Evolutionary conservation across 1,140 invertebrate genomes (phyloP), one percentile per base, ranked within the genome.

Genomic region (Leptinotarsa texana): DNA sequence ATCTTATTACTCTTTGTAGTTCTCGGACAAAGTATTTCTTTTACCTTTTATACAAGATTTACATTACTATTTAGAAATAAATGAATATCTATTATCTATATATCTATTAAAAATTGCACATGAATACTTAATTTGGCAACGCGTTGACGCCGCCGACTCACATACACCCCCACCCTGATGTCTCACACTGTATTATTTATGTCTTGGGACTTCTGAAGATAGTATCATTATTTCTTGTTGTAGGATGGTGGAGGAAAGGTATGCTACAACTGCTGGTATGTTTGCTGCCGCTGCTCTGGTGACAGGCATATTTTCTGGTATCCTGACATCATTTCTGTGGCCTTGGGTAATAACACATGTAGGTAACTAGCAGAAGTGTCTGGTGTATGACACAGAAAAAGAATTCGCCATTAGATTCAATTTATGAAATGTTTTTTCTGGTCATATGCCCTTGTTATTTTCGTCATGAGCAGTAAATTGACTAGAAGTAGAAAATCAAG

Each of bases 231-330:
- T 42, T 11, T 88, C 63, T 33, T 66, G 68, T 78, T 90, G 33
- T 86, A 97, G 95, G 77, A 91, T 89, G 57, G 96, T 98, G 13
- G 92, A 95, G 62, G 89, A 92, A 1, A 91, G 95, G 78, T 88
- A 98, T 84, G 93, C 95, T 22, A 87, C 93, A 0, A 93, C 92
- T 11, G 97, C 97, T 3, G 97, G 97, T 48, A 99, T 99, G 97
- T 95, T 97, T 85, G 96, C 92, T 42, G 96, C 94, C 2, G 96
- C 97, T 18, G 93, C 92, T 80, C 88, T 99, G 1, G 93, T 98
- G 1, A 92, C 95, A 2, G 97, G 97, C 27, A 95, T 98, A 17
- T 92, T 96, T 76, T 85, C 86, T 63, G 97, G 97, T 13, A 89
- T 98, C 42, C 85, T 93, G 22, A 93, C 94, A 81, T 92, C 94